phyloP scores from a whole-genome alignment of 2,888 invertebrate genomes.

The Gisinianus flammeolus region DNA sequence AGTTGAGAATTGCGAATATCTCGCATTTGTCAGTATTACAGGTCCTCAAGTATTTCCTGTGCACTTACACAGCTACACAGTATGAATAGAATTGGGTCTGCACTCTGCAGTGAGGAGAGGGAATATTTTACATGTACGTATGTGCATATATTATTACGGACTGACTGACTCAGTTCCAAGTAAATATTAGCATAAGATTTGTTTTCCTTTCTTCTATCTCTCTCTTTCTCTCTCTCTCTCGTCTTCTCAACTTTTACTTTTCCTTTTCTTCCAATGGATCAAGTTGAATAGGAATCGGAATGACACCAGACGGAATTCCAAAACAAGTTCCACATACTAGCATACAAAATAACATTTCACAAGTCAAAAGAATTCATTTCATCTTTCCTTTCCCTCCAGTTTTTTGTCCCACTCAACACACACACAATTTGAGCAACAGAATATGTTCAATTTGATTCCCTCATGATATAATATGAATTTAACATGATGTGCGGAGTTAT shows the following conservation, averaged over 20 bases:
- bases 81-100: too few relatives aligned
- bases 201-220: constrained; percentile 15
- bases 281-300: too few relatives aligned
- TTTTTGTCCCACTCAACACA: background rate
- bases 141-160: background rate
- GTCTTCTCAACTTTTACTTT: constrained; percentile 4
- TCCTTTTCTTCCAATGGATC: constrained; percentile 4
- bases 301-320: constrained; percentile 28
- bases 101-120: too few relatives aligned
- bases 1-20: too few relatives aligned
- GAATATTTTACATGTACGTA: too few relatives aligned
- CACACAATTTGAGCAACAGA: too few relatives aligned
- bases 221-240: too few relatives aligned
- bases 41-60: background rate
- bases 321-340: background rate
- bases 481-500: too few relatives aligned
- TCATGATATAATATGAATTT: too few relatives aligned
- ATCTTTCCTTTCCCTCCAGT: background rate
- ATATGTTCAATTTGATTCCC: too few relatives aligned
- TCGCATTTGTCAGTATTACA: too few relatives aligned
- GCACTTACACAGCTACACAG: too few relatives aligned
- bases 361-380: constrained; percentile 1
- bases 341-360: constrained; percentile 4
- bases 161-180: background rate
- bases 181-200: constrained; percentile 36